A percentile compares a stretch with the other conserved stretches of the same genome.
These are phyloP conservation scores for Cyanoderma ruficeps DNA, from an alignment of 2,113 vertebrate genomes.

Conservation along the genomic window DNA sequence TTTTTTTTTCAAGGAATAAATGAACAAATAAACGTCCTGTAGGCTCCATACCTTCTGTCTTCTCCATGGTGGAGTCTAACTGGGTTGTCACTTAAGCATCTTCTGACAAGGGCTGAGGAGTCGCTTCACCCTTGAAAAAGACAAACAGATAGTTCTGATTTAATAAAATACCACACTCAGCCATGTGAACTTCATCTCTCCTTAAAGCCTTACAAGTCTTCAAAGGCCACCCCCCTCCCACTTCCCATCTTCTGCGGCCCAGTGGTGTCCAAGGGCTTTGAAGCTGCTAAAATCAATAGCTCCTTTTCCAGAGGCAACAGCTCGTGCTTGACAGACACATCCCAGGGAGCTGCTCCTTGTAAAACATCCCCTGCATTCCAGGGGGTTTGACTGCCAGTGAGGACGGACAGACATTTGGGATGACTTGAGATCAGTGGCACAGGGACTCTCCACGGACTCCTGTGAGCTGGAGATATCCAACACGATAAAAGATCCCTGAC, in stretches of 20 bases:
- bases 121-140: not conserved
- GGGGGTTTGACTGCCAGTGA: not conserved
- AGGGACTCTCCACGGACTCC: not conserved
- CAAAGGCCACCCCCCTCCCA: not conserved
- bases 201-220: not conserved
- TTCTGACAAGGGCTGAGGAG: not conserved
- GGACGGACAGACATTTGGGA: not conserved
- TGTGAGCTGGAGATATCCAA: not conserved
- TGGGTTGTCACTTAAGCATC: conserved; percentile 54
- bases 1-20: not conserved
- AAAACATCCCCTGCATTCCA: not conserved
- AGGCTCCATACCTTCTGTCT: conserved; percentile 83
- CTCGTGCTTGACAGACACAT: not conserved
- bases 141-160: not conserved
- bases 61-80: conserved; percentile 81
- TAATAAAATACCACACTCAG: not conserved
- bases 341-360: not conserved
- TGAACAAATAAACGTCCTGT: not conserved
- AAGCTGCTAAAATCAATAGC: conserved; percentile 19
- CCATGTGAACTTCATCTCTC: not conserved
- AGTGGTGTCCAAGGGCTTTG: not conserved
- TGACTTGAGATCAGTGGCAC: not conserved
- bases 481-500: not conserved
- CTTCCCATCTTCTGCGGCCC: not conserved
- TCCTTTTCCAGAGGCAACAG: not conserved